Percentiles rank a stretch among this genome's conserved stretches.
These are phyloP conservation scores for Poecilia gillii DNA, from an alignment of 2,797 vertebrate genomes.

Conservation along the genomic window DNA sequence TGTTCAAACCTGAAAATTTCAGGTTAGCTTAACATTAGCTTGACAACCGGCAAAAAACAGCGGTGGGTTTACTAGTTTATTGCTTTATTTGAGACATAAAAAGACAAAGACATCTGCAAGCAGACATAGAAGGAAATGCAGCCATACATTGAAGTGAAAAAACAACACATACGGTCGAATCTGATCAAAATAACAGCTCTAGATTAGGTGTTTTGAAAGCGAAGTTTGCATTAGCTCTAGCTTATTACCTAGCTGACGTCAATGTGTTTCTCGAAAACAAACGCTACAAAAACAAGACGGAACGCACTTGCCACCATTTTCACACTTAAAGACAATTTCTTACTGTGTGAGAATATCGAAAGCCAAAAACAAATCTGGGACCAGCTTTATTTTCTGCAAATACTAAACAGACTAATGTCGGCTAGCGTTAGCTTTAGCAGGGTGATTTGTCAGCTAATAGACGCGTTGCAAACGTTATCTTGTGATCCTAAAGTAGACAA, in stretches of 20 bases:
- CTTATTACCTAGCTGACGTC: slow-evolving; percentile 32
- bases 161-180: not conserved
- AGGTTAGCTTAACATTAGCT: slow-evolving; percentile 43
- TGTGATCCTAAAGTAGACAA: not conserved
- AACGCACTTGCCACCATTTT: too few relatives aligned
- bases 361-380: not conserved
- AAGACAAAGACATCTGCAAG: not conserved
- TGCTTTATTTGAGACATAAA: not conserved
- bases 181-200: slow-evolving; percentile 30
- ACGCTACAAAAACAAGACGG: not conserved
- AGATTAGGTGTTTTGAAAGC: slow-evolving; percentile 50
- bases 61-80: not conserved
- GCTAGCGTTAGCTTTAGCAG: slow-evolving; percentile 48
- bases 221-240: slow-evolving; percentile 46
- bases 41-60: slow-evolving; percentile 41
- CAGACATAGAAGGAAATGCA: not conserved
- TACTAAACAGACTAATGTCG: slow-evolving; percentile 29
- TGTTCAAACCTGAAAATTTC: not conserved
- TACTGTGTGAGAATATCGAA: too few relatives aligned
- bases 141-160: not conserved
- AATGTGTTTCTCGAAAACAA: slow-evolving; percentile 37
- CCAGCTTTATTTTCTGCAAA: slow-evolving; percentile 13
- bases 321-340: not conserved
- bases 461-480: slow-evolving; percentile 10
- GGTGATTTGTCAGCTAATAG: slow-evolving; percentile 36